These are phyloP conservation scores for Acromyrmex charruanus DNA, from an alignment of 1,140 invertebrate species.

Conservation along the genomic window DNA sequence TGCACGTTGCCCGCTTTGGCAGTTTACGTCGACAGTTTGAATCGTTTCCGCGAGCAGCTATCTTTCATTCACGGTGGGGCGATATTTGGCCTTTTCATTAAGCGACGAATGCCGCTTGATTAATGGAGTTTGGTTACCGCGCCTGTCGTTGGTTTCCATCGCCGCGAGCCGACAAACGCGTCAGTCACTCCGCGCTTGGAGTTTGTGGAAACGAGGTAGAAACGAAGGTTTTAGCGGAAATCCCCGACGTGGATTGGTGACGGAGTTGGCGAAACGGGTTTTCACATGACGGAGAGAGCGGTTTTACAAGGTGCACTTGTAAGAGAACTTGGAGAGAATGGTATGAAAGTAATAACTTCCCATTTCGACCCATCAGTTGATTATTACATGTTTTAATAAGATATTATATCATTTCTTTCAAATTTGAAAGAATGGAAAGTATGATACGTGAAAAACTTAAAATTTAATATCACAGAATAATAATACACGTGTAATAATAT, in stretches of 20 bases:
- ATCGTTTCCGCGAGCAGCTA: slow-evolving; percentile 53
- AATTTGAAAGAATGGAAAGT: neutral
- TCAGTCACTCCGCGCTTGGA: slow-evolving; percentile 61
- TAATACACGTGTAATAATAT: neutral
- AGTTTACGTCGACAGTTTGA: slow-evolving; percentile 59
- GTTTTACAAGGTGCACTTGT: slow-evolving; percentile 23
- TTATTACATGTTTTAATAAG: slow-evolving; percentile 29
- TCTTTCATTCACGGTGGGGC: slow-evolving; percentile 64
- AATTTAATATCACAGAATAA: no score
- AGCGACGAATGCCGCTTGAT: slow-evolving; percentile 73
- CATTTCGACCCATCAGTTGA: neutral
- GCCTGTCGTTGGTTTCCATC: slow-evolving; percentile 69
- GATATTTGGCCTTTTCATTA: slow-evolving; percentile 77
- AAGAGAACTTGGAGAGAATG: neutral
- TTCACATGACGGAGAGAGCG: slow-evolving; percentile 10
- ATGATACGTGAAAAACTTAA: neutral
- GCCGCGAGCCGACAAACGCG: slow-evolving; percentile 67
- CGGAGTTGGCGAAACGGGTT: slow-evolving; percentile 51
- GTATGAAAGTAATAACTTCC: neutral
- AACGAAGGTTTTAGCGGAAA: slow-evolving; percentile 64
- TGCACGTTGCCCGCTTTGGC: slow-evolving; percentile 54
- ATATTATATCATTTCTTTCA: neutral
- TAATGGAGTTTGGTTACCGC: slow-evolving; percentile 74
- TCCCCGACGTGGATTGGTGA: slow-evolving; percentile 56
- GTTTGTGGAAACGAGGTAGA: slow-evolving; percentile 69